These are phyloP conservation scores for Pseudorectes ferrugineus DNA, from an alignment of 2,113 vertebrate species.

Conservation along the genomic window DNA sequence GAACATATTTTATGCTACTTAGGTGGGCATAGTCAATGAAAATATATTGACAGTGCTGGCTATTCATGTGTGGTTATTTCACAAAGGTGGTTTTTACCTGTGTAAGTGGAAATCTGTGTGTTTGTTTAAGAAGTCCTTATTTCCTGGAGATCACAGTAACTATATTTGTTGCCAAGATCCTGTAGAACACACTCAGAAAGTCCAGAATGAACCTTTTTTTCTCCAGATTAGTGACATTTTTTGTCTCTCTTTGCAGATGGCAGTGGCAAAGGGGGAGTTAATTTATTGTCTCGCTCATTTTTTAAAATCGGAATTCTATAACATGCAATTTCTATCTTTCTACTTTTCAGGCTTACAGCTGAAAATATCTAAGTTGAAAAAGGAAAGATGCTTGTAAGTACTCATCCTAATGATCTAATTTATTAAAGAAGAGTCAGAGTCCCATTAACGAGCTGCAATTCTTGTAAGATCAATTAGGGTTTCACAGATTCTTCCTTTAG, in stretches of 20 bases:
- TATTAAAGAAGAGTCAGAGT: background rate
- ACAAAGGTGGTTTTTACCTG: background rate
- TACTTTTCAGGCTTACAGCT: slow-evolving; percentile 81
- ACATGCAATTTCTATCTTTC: background rate
- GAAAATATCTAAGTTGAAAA: slow-evolving; percentile 93
- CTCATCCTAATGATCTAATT: background rate
- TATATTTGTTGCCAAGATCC: background rate
- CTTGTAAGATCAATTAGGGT: background rate
- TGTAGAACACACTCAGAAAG: background rate
- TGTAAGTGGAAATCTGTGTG: background rate
- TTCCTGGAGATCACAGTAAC: background rate
- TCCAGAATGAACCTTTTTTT: background rate
- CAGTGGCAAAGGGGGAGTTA: background rate
- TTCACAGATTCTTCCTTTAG: background rate
- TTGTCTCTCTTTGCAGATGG: background rate
- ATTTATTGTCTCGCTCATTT: background rate
- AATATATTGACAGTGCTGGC: background rate
- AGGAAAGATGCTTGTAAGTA: slow-evolving; percentile 94
- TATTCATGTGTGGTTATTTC: background rate
- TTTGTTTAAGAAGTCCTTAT: background rate
- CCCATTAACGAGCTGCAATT: background rate
- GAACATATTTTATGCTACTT: background rate
- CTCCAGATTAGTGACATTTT: background rate
- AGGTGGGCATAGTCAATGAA: background rate
- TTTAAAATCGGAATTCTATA: background rate